A percentile compares a stretch with the other conserved stretches of the same genome.
Evolutionary conservation across 1,140 invertebrate genomes (phyloP).

Genomic region (Choristoneura fumiferana): DNA sequence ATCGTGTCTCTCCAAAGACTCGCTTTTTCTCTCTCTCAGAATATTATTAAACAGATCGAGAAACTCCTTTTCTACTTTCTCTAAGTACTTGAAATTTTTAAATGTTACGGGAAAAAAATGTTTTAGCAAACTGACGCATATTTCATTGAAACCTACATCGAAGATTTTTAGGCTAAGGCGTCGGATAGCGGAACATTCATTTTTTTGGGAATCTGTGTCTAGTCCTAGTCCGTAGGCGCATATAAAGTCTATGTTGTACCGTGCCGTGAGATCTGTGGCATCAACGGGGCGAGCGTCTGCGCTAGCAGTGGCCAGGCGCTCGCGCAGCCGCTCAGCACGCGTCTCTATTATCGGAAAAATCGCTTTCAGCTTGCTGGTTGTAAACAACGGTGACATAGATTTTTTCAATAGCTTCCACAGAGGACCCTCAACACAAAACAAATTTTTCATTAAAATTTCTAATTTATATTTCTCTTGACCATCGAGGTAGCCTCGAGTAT

Average conservation of each 20-base stretch:
- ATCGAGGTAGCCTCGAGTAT: neutral
- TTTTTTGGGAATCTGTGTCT: constrained; percentile 67
- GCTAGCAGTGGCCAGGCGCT: constrained; percentile 26
- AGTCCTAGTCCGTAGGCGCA: constrained; percentile 79
- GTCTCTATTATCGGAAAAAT: constrained; percentile 74
- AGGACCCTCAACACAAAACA: constrained; percentile 38
- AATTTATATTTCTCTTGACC: neutral
- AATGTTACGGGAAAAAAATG: constrained; percentile 17
- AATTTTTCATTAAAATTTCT: constrained; percentile 32
- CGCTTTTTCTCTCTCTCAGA: constrained; percentile 9
- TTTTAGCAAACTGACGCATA: constrained; percentile 17
- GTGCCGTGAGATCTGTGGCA: constrained; percentile 31
- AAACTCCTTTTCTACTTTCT: neutral
- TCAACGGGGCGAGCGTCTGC: constrained; percentile 22
- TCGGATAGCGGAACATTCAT: constrained; percentile 72
- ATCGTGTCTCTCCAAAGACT: constrained; percentile 54
- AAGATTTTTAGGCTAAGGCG: constrained; percentile 43
- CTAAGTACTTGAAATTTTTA: constrained; percentile 11
- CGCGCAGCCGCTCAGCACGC: constrained; percentile 50
- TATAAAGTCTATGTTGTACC: constrained; percentile 55
- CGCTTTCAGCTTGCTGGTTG: constrained; percentile 78
- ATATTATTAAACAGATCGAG: neutral
- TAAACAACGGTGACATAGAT: constrained; percentile 79
- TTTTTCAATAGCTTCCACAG: constrained; percentile 75
- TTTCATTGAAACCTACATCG: constrained; percentile 19